phyloP scores from a whole-genome alignment of 2,888 invertebrate genomes.

The Parthenolecanium corni region DNA sequence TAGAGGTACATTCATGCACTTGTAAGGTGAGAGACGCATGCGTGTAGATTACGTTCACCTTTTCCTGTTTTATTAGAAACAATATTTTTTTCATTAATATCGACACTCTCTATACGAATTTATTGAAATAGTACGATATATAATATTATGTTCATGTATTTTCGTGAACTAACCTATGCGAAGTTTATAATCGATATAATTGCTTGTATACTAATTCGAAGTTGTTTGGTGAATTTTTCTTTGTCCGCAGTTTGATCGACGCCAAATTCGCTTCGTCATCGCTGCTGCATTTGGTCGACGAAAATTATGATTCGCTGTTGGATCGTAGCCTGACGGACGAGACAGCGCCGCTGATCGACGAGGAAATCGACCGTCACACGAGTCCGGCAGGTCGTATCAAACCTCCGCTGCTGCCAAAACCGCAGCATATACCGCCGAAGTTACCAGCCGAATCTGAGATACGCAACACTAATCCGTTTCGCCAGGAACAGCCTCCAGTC shows the following conservation, averaged over 20 bases:
- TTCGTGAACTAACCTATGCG: too few relatives aligned
- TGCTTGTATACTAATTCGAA: too few relatives aligned
- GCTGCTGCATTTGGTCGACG: conserved; percentile 4
- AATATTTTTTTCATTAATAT: too few relatives aligned
- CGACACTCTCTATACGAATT: too few relatives aligned
- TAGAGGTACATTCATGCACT: too few relatives aligned
- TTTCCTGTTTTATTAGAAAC: too few relatives aligned
- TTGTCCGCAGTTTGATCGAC: conserved; percentile 11
- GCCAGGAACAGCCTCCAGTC: neutral
- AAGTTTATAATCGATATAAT: too few relatives aligned
- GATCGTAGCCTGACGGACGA: conserved; percentile 19
- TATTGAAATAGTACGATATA: too few relatives aligned
- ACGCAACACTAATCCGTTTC: neutral
- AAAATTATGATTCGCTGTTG: neutral
- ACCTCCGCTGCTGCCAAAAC: conserved; percentile 20
- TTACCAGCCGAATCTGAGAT: neutral
- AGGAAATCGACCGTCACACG: conserved; percentile 6
- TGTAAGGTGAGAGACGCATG: too few relatives aligned
- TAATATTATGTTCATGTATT: too few relatives aligned
- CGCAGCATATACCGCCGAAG: conserved; percentile 7
- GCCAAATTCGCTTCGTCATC: conserved; percentile 1
- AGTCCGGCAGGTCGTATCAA: neutral
- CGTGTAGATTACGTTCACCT: too few relatives aligned
- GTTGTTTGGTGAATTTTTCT: neutral
- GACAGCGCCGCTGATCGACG: conserved; percentile 21